Evolutionary conservation across 2,888 invertebrate species (phyloP).

Genomic region (Toxonevra muliebris): DNA sequence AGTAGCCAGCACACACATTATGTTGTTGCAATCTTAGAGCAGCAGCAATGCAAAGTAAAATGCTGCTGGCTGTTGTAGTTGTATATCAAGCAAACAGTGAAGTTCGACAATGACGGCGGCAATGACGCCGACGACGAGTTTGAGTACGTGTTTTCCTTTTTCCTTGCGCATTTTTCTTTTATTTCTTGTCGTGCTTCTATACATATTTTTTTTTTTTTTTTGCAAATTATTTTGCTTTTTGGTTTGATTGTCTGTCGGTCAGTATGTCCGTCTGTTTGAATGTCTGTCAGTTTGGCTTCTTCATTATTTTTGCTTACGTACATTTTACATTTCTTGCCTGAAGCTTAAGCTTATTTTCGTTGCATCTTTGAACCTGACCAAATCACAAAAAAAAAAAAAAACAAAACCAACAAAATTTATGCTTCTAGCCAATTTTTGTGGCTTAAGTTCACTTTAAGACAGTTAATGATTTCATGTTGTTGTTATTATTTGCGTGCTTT

Average conservation of each 20-base stretch:
- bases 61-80: too few relatives aligned
- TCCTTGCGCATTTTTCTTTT: too few relatives aligned
- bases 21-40: not conserved
- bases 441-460: not conserved
- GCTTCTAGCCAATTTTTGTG: not conserved
- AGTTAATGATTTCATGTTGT: conserved; percentile 7
- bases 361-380: not conserved
- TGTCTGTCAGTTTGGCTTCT: conserved; percentile 8
- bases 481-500: not conserved
- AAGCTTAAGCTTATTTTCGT: not conserved
- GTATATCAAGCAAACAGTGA: too few relatives aligned
- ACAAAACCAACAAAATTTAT: not conserved
- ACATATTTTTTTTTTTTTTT: too few relatives aligned
- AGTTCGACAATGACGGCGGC: too few relatives aligned
- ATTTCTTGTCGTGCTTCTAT: too few relatives aligned
- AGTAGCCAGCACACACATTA: conserved; percentile 24
- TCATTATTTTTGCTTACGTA: conserved; percentile 10
- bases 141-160: too few relatives aligned
- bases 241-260: not conserved
- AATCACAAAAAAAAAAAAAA: not conserved
- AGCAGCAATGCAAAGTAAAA: too few relatives aligned
- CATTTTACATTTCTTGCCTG: not conserved
- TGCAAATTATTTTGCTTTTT: too few relatives aligned
- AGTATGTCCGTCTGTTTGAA: not conserved
- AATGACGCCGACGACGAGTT: too few relatives aligned